phyloP scores from a whole-genome alignment of 2,888 invertebrate species.

The Athalia rosae region DNA sequence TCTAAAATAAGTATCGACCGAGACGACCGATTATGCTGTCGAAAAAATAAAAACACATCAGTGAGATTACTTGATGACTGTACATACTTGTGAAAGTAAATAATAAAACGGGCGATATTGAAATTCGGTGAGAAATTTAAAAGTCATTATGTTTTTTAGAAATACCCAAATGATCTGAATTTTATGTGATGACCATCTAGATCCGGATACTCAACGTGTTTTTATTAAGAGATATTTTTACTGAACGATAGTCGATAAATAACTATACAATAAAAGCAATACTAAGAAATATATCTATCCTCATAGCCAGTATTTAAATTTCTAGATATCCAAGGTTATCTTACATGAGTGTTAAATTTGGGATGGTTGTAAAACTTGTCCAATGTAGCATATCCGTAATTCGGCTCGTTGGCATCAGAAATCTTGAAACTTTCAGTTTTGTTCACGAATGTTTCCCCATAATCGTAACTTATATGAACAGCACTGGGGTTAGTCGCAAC shows the following conservation, averaged over 20 bases:
- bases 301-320: background rate
- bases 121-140: background rate
- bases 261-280: background rate
- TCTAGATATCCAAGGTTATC: conserved; percentile 68
- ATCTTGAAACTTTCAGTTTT: conserved; percentile 82
- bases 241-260: too few species aligned
- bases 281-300: background rate
- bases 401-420: conserved; percentile 70
- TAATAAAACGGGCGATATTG: background rate
- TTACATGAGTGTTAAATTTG: conserved; percentile 85
- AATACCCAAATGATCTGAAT: background rate
- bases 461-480: conserved; percentile 90
- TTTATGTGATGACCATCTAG: too few species aligned
- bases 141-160: background rate
- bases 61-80: too few species aligned
- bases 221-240: background rate
- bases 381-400: conserved; percentile 79
- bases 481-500: conserved; percentile 78
- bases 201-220: background rate
- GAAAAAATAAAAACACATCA: too few species aligned
- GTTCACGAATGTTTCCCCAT: conserved; percentile 87
- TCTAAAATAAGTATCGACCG: background rate
- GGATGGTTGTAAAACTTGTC: conserved; percentile 92
- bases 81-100: too few species aligned
- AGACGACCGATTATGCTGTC: background rate